Percentiles rank a stretch among this genome's conserved stretches.
Evolutionary conservation across 2,797 vertebrate species (phyloP).

Genomic region (Mycteria americana): DNA sequence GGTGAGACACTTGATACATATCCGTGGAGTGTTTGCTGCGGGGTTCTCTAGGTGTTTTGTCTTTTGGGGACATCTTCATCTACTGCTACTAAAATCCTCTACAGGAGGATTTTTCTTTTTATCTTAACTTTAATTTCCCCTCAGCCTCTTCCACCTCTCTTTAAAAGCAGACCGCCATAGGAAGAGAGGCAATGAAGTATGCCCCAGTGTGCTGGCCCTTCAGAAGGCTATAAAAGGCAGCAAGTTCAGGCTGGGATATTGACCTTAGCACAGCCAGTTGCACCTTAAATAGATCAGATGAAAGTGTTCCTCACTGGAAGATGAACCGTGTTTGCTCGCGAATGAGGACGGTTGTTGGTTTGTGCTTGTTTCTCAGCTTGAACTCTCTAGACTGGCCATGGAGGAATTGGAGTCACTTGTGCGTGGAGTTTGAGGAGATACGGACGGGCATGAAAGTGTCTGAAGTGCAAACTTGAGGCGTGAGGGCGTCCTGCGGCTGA

Average conservation of each 20-base stretch:
- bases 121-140: neutral
- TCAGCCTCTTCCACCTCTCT: neutral
- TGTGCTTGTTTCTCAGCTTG: neutral
- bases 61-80: neutral
- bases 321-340: neutral
- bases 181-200: neutral
- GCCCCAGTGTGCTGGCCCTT: neutral
- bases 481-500: neutral
- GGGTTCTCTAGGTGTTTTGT: neutral
- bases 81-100: neutral
- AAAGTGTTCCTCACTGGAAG: neutral
- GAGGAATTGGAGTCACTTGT: rapidly evolving
- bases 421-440: neutral
- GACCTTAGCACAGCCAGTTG: slow-evolving; percentile 26
- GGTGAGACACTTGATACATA: neutral
- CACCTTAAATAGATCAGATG: slow-evolving; percentile 46
- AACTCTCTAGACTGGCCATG: neutral
- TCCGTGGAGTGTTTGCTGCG: rapidly evolving
- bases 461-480: neutral
- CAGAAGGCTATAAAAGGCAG: slow-evolving; percentile 15
- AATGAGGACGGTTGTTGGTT: neutral
- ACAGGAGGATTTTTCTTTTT: neutral
- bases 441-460: neutral
- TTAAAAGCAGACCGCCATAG: neutral
- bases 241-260: neutral